Base-by-base conservation (phyloP, 2,888 invertebrate genomes). In the Crossocerus cetratus region DNA sequence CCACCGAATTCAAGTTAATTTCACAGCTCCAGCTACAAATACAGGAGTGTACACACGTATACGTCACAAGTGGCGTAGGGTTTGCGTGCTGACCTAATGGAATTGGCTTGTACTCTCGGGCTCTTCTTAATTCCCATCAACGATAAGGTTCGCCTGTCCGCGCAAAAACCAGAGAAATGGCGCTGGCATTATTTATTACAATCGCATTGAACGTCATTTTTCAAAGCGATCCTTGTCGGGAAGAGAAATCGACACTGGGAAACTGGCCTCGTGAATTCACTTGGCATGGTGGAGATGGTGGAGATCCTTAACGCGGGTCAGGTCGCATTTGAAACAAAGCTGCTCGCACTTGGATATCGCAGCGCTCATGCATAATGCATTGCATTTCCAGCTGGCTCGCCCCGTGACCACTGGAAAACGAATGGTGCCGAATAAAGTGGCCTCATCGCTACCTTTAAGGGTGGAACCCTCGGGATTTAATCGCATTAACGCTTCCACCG, bases 321-420 rank as follows among this genome's bases (percentile, higher is more conserved):
- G 61, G 14, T 14, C 61, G 54, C 64, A 21, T 74, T 75, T 55
- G 60, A 70, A 77, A 64, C 66, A 66, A 20, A 42, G 43, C 13
- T 44, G 55, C 54, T 42, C 69, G 62, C 60, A 65, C 69, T 64
- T 20, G 44, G 65, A 68, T 76, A 80, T 77, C 71, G 53, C 70
- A 11, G 57, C 66, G 64, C 56, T 85, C 76, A 88, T 89, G 70
- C 86, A 89, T 89, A 84, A 89, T 89, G 85, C 88, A 89, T 86
- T 80, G 76, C 87, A 89, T 88, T 89, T 87, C 70, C 80, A 73
- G 83, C 88, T 88, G 81, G 81, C 77, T 78, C 77, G 82, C 70
- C 53, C 69, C 44, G 58, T 57, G 53, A 53, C 54, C 67, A 44
- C 20, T 22, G 20, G 54, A 64, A 66, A 82, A 76, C 63, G 72